phyloP scores from a whole-genome alignment of 1,140 invertebrate genomes.

The Leptinotarsa lineolata region DNA sequence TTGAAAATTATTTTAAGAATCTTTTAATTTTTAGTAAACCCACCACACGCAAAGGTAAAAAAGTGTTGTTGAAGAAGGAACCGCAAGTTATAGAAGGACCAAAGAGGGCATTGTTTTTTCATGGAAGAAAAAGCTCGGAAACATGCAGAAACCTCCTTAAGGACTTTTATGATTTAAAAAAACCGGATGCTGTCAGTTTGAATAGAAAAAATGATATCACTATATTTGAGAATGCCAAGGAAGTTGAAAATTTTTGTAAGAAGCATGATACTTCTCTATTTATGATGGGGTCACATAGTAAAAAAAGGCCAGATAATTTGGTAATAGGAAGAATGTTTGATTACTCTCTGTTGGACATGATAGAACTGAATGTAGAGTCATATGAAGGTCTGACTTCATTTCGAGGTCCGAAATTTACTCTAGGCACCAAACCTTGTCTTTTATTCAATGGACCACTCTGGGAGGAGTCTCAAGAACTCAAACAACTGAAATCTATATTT shows the following conservation, averaged over 20 bases:
- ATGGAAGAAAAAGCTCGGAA: slow-evolving; percentile 83
- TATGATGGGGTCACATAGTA: slow-evolving; percentile 86
- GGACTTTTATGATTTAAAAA: slow-evolving; percentile 87
- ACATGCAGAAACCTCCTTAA: slow-evolving; percentile 77
- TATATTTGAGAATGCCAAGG: slow-evolving; percentile 82
- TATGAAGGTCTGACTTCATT: slow-evolving; percentile 64
- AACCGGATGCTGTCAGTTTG: slow-evolving; percentile 78
- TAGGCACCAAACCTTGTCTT: slow-evolving; percentile 88
- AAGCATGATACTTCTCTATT: slow-evolving; percentile 91
- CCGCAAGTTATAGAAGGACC: slow-evolving; percentile 88
- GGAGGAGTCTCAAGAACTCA: slow-evolving; percentile 78
- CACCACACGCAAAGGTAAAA: slow-evolving; percentile 86
- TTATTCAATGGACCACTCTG: slow-evolving; percentile 93
- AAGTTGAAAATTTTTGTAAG: slow-evolving; percentile 81
- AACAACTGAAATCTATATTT: slow-evolving; percentile 85
- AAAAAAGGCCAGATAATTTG: slow-evolving; percentile 94
- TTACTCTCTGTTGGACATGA: slow-evolving; percentile 90
- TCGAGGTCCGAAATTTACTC: slow-evolving; percentile 47
- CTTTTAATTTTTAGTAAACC: slow-evolving; percentile 73
- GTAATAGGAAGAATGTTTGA: slow-evolving; percentile 90
- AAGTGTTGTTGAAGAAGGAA: slow-evolving; percentile 77
- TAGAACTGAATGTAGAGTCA: slow-evolving; percentile 87
- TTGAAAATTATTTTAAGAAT: neutral
- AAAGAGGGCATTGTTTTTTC: slow-evolving; percentile 83
- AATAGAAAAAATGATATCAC: slow-evolving; percentile 82